Evolutionary conservation across 1,140 invertebrate species (phyloP).

Genomic region (Goniozus legneri): DNA sequence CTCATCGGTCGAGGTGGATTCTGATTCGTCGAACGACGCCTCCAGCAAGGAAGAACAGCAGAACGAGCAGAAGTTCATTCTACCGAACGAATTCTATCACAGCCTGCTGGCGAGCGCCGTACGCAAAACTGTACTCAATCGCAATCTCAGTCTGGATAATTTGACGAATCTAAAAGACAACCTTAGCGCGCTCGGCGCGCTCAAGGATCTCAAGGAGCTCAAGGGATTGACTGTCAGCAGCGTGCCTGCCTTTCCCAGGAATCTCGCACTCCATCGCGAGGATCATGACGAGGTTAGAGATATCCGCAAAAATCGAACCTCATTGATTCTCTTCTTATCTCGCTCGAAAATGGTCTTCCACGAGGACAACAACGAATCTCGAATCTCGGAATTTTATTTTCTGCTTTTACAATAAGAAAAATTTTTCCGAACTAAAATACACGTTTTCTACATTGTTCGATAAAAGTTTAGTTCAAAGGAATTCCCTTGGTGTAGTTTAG

Average conservation of each 20-base stretch:
- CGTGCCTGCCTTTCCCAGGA: conserved; percentile 50
- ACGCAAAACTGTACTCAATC: conserved; percentile 51
- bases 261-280: conserved; percentile 46
- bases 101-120: conserved; percentile 69
- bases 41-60: conserved; percentile 39
- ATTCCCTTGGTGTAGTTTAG: too few species aligned
- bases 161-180: conserved; percentile 47
- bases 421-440: too few species aligned
- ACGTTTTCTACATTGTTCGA: too few species aligned
- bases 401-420: too few species aligned
- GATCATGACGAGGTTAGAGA: conserved; percentile 50
- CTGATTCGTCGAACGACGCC: conserved; percentile 47
- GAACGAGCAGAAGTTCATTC: conserved; percentile 57
- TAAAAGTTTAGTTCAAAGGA: too few species aligned
- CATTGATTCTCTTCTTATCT: too few species aligned
- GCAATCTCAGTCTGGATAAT: conserved; percentile 49
- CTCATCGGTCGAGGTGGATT: conserved; percentile 52
- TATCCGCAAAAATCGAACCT: too few species aligned
- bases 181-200: conserved; percentile 43
- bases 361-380: too few species aligned
- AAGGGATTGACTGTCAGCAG: conserved; percentile 49
- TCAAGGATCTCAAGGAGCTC: conserved; percentile 48
- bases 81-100: conserved; percentile 74
- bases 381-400: too few species aligned
- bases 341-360: too few species aligned